A percentile compares a stretch with the other conserved stretches of the same genome.
Evolutionary conservation across 2,113 vertebrate species (phyloP).

Genomic region (Pseudorasbora parva): DNA sequence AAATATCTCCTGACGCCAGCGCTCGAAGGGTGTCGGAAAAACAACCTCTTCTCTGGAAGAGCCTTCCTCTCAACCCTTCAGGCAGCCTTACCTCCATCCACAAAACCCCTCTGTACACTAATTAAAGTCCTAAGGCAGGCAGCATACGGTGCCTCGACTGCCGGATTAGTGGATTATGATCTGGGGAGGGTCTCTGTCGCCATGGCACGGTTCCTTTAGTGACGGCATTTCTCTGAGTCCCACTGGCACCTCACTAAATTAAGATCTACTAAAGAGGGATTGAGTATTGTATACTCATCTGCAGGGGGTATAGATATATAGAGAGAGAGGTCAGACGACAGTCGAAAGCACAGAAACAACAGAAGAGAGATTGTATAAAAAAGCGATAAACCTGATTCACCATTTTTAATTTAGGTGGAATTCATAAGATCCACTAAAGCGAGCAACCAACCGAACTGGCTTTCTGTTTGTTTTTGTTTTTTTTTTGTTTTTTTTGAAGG

Average conservation of each 20-base stretch:
- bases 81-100: constrained; percentile 66
- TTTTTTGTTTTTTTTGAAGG: too few species aligned
- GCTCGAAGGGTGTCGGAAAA: constrained; percentile 43
- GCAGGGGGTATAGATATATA: constrained; percentile 22
- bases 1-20: constrained; percentile 43
- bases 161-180: constrained; percentile 97
- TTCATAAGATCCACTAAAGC: neutral
- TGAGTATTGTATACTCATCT: constrained; percentile 39
- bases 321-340: constrained; percentile 23
- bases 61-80: constrained; percentile 17
- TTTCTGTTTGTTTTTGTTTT: neutral
- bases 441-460: neutral
- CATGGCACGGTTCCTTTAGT: constrained; percentile 86
- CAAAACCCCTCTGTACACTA: constrained; percentile 79
- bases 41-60: constrained; percentile 23
- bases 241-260: constrained; percentile 81
- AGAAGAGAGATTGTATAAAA: constrained; percentile 63
- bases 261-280: constrained; percentile 41
- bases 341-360: neutral
- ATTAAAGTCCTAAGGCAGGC: constrained; percentile 94
- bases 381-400: constrained; percentile 61
- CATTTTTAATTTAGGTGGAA: neutral
- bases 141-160: constrained; percentile 88
- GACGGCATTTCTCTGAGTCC: constrained; percentile 83
- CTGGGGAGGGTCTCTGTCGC: constrained; percentile 89